A percentile compares a stretch with the other conserved stretches of the same genome.
phyloP scores from a whole-genome alignment of 2,888 invertebrate genomes.

The Crocallis elinguaria region DNA sequence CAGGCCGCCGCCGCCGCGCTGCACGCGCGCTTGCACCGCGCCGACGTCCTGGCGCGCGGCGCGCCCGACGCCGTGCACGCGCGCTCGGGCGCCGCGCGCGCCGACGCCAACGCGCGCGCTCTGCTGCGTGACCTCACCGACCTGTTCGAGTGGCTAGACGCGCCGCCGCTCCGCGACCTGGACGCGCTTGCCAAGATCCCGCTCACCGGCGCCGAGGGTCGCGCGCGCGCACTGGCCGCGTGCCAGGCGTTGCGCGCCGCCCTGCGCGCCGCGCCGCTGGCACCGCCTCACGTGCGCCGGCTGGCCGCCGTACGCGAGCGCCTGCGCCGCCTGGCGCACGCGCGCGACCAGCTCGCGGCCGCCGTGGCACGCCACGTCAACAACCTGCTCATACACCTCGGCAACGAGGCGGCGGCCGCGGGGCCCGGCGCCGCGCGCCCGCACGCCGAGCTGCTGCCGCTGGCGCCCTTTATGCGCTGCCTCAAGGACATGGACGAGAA shows the following conservation, averaged over 20 bases:
- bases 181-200: conserved; percentile 63
- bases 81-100: conserved; percentile 76
- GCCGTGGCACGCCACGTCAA: conserved; percentile 95
- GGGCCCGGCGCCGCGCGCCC: conserved; percentile 89
- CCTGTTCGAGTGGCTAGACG: conserved; percentile 67
- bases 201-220: conserved; percentile 57
- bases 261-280: conserved; percentile 44
- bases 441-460: conserved; percentile 94
- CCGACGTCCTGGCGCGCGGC: conserved; percentile 86
- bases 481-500: conserved; percentile 93
- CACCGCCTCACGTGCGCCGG: conserved; percentile 52
- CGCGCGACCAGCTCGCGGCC: conserved; percentile 81
- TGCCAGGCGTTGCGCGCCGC: conserved; percentile 51
- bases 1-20: conserved; percentile 86
- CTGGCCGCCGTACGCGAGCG: conserved; percentile 65
- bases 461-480: conserved; percentile 96
- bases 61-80: conserved; percentile 57
- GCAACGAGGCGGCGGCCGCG: conserved; percentile 77
- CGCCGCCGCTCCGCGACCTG: conserved; percentile 63
- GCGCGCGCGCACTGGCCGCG: conserved; percentile 62
- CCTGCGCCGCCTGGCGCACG: conserved; percentile 61
- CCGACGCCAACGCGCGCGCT: conserved; percentile 93
- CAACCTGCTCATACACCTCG: conserved; percentile 97
- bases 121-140: conserved; percentile 91
- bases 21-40: conserved; percentile 67